These are phyloP conservation scores for Pycnonotus jocosus DNA, from an alignment of 2,113 vertebrate genomes.

Conservation along the genomic window DNA sequence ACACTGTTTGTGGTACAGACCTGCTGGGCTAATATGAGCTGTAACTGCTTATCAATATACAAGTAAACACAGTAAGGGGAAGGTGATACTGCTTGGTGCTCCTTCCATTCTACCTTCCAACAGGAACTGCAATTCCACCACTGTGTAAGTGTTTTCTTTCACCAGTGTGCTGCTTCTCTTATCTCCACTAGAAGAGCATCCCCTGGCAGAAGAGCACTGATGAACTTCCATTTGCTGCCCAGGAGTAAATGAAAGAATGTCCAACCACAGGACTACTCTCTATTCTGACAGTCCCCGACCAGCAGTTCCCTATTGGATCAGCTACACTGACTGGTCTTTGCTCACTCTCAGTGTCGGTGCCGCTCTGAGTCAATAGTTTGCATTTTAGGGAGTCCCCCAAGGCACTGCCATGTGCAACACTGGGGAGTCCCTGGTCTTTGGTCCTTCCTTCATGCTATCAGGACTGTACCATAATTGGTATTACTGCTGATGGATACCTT, in stretches of 20 bases:
- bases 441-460: neutral
- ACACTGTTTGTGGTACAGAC: neutral
- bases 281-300: neutral
- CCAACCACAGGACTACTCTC: neutral
- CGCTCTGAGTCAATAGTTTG: accelerated
- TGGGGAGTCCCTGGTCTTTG: neutral
- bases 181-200: neutral
- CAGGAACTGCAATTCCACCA: accelerated
- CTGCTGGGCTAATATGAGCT: neutral
- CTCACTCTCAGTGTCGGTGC: neutral
- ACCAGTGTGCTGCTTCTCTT: accelerated
- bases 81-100: accelerated
- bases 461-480: neutral
- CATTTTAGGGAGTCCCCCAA: neutral
- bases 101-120: neutral
- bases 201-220: accelerated
- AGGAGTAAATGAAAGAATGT: neutral
- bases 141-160: neutral
- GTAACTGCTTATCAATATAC: neutral
- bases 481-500: neutral
- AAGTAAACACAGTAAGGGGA: neutral
- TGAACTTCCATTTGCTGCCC: neutral
- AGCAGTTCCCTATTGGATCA: neutral
- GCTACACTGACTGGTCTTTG: accelerated
- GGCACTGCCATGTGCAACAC: accelerated